Evolutionary conservation across 2,113 vertebrate species (phyloP).

Genomic region (Apodemus sylvaticus): DNA sequence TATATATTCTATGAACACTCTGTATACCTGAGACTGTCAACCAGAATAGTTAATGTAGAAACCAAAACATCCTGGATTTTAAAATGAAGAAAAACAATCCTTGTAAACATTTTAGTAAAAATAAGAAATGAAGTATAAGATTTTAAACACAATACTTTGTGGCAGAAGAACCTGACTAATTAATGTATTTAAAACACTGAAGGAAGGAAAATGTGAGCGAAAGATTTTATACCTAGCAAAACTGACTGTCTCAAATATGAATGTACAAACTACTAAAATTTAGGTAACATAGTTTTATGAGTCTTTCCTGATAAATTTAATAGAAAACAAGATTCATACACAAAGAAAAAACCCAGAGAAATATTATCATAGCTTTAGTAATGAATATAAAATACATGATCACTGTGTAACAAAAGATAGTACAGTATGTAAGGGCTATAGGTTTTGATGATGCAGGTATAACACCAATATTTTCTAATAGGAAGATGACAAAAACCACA

Average conservation of each 20-base stretch:
- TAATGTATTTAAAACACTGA: not conserved
- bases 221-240: constrained; percentile 22
- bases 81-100: not conserved
- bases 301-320: not conserved
- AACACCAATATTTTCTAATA: not conserved
- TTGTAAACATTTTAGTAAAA: not conserved
- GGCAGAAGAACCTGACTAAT: not conserved
- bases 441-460: not conserved
- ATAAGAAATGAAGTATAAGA: not conserved
- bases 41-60: not conserved
- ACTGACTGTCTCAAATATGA: constrained; percentile 8
- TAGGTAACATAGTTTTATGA: not conserved
- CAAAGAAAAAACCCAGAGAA: not conserved
- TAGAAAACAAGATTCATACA: not conserved
- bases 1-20: too few relatives aligned
- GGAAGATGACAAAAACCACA: not conserved
- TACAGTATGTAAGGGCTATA: fast-evolving
- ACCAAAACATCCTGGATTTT: not conserved
- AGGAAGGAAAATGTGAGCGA: not conserved
- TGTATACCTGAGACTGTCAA: not conserved
- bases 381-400: not conserved
- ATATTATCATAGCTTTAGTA: not conserved
- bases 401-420: not conserved
- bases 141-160: not conserved
- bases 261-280: not conserved